These are phyloP conservation scores for Platycheirus rosarum DNA, from an alignment of 2,888 invertebrate genomes.

Conservation along the genomic window DNA sequence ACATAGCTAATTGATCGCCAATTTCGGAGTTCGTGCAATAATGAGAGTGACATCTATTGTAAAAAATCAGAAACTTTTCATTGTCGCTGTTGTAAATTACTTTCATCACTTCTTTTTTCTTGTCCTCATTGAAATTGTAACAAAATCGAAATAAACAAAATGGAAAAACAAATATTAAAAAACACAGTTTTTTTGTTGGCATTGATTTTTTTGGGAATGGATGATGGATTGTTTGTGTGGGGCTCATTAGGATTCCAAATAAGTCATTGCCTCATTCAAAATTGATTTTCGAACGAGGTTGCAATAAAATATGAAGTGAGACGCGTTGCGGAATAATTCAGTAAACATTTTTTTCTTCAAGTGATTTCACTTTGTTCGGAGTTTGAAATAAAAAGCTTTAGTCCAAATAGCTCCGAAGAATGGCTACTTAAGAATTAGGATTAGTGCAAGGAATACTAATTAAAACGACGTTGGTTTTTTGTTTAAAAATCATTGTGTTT, in stretches of 20 bases:
- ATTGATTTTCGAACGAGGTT: slow-evolving; percentile 28
- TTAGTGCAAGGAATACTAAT: slow-evolving; percentile 20
- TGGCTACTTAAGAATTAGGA: slow-evolving; percentile 11
- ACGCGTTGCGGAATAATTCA: neutral
- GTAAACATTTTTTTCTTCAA: slow-evolving; percentile 21
- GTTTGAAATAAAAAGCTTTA: slow-evolving; percentile 21
- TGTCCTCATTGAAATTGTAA: slow-evolving; percentile 55
- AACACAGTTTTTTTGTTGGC: slow-evolving; percentile 72
- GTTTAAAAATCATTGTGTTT: neutral
- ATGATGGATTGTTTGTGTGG: slow-evolving; percentile 1
- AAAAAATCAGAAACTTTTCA: slow-evolving; percentile 75
- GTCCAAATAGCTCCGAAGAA: slow-evolving; percentile 33
- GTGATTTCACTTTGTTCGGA: slow-evolving; percentile 55
- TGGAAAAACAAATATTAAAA: slow-evolving; percentile 70
- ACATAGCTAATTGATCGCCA: slow-evolving; percentile 69
- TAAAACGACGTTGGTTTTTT: neutral
- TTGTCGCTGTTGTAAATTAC: slow-evolving; percentile 75
- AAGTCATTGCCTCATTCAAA: neutral
- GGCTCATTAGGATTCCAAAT: slow-evolving; percentile 43
- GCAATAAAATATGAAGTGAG: slow-evolving; percentile 19
- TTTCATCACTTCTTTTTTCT: slow-evolving; percentile 67
- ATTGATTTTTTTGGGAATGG: neutral
- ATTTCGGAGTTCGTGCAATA: slow-evolving; percentile 75
- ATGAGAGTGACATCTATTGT: slow-evolving; percentile 81
- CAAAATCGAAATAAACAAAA: slow-evolving; percentile 37